Evolutionary conservation across 2,113 vertebrate species (phyloP).

Genomic region (Actinemys pallida): DNA sequence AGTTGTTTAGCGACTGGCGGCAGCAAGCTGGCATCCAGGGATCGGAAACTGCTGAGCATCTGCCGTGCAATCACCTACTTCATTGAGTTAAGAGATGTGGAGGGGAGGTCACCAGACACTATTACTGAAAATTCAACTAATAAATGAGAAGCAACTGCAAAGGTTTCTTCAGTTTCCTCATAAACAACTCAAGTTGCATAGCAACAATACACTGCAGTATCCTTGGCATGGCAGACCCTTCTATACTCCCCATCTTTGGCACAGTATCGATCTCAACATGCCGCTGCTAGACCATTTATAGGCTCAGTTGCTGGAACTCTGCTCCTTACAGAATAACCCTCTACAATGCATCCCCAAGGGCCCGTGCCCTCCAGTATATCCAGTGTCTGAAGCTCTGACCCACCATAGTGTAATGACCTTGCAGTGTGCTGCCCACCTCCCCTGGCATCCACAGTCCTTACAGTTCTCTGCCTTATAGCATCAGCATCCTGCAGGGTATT

Average conservation of each 20-base stretch:
- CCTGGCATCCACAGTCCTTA: not conserved
- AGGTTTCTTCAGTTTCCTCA: conserved; percentile 66
- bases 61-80: not conserved
- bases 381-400: not conserved
- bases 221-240: conserved; percentile 69
- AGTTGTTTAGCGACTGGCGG: not conserved
- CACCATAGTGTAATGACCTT: not conserved
- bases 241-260: conserved; percentile 52
- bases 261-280: not conserved
- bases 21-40: conserved; percentile 23
- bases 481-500: conserved; percentile 10
- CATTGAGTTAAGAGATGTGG: conserved; percentile 42
- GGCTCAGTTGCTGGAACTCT: not conserved
- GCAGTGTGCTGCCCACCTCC: not conserved
- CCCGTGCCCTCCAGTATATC: not conserved
- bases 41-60: not conserved
- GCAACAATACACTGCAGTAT: conserved; percentile 79
- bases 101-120: conserved; percentile 58
- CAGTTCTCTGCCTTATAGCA: not conserved
- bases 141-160: conserved; percentile 67
- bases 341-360: not conserved
- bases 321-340: not conserved
- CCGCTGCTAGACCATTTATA: conserved; percentile 13
- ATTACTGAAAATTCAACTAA: conserved; percentile 59
- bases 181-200: conserved; percentile 78